Conservation (phyloP, 1,140 invertebrate species). For the Bombus sibiricus region DNA sequence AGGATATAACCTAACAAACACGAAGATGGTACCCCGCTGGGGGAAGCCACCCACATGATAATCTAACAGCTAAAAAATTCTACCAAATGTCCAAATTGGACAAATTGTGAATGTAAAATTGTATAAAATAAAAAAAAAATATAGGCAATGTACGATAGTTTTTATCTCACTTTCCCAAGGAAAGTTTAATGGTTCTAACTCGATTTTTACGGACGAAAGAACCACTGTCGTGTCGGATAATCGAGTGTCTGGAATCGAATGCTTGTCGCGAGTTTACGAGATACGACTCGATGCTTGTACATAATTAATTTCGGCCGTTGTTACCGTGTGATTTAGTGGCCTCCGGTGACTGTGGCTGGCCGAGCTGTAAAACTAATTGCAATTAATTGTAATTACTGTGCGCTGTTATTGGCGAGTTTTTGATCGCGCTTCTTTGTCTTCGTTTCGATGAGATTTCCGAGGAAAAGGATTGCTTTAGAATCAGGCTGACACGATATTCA, state of each 20-base stretch:
- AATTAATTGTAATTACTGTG: slow-evolving; percentile 35
- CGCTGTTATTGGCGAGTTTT: not conserved
- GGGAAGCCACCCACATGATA: too few relatives aligned
- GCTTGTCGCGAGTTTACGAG: not conserved
- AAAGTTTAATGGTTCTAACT: too few relatives aligned
- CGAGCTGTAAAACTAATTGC: slow-evolving; percentile 39
- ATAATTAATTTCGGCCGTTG: slow-evolving; percentile 45
- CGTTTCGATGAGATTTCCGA: not conserved
- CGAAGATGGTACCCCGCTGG: too few relatives aligned
- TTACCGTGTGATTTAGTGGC: slow-evolving; percentile 36
- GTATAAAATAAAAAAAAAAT: too few relatives aligned
- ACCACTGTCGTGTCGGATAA: slow-evolving; percentile 8
- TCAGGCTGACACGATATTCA: not conserved
- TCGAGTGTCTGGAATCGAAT: not conserved
- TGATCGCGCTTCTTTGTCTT: not conserved
- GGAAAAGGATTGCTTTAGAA: not conserved
- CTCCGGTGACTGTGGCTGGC: slow-evolving; percentile 1
- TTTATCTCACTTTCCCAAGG: too few relatives aligned
- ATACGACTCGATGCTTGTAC: slow-evolving; percentile 28
- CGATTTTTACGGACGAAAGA: not conserved
- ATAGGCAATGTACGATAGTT: too few relatives aligned
- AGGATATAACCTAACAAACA: too few relatives aligned
- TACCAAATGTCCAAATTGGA: too few relatives aligned
- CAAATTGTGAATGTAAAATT: too few relatives aligned
- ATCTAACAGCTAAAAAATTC: too few relatives aligned